Conservation (phyloP, 2,113 vertebrate species). For the Platysternon megacephalum region DNA sequence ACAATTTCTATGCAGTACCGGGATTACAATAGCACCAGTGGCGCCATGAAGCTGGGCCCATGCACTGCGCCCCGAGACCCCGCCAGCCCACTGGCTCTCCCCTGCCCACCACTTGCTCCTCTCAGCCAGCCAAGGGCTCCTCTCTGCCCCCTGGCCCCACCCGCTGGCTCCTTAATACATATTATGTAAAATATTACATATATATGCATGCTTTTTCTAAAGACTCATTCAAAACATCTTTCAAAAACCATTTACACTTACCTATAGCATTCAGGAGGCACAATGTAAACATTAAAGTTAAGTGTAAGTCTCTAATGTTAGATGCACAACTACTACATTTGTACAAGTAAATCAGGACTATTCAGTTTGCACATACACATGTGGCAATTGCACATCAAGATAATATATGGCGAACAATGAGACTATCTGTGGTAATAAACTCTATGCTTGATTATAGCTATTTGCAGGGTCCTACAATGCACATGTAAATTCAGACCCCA, state of each 20-base stretch:
- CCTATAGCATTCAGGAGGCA: background rate
- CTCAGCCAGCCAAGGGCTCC: too few relatives aligned
- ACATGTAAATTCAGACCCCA: background rate
- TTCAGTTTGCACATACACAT: background rate
- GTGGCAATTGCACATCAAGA: conserved; percentile 28
- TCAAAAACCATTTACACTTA: background rate
- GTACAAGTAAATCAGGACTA: background rate
- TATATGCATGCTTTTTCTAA: background rate
- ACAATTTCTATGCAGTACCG: background rate
- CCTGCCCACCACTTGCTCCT: too few relatives aligned
- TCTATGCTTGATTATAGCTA: background rate
- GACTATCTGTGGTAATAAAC: background rate
- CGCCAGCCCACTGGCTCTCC: background rate
- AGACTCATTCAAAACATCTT: background rate
- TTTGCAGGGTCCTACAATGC: conserved; percentile 28
- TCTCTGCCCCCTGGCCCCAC: too few relatives aligned
- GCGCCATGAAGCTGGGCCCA: too few relatives aligned
- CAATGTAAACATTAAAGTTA: background rate
- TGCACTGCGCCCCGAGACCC: too few relatives aligned
- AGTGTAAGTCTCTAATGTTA: background rate
- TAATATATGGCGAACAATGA: conserved; percentile 17
- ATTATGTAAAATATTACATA: too few relatives aligned
- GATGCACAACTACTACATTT: background rate
- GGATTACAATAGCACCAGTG: too few relatives aligned
- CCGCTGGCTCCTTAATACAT: too few relatives aligned